A percentile compares a stretch with the other conserved stretches of the same genome.
These are phyloP conservation scores for Phoeniculus purpureus DNA, from an alignment of 2,797 vertebrate genomes.

Conservation along the genomic window DNA sequence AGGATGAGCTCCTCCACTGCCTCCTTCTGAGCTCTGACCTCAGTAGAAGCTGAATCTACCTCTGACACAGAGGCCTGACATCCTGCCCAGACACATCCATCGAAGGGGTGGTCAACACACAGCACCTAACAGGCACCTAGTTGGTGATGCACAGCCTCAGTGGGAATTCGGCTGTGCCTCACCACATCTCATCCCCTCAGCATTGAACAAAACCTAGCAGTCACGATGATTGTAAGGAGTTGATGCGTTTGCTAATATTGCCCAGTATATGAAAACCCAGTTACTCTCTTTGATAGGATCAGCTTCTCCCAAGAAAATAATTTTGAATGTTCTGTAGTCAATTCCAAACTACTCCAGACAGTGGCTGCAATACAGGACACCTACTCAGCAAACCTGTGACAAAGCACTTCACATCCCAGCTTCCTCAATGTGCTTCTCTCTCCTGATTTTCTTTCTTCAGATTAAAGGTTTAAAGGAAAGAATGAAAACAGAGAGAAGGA, in stretches of 20 bases:
- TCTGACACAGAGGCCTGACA: rapidly evolving
- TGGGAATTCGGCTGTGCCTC: not conserved
- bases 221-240: not conserved
- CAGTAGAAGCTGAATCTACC: not conserved
- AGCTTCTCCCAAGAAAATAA: not conserved
- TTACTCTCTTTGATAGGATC: not conserved
- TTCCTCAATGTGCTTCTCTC: not conserved
- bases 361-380: not conserved
- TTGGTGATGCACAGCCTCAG: not conserved
- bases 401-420: not conserved
- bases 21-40: not conserved
- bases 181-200: not conserved
- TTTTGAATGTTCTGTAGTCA: not conserved
- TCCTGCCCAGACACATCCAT: rapidly evolving
- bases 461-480: not conserved
- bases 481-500: not conserved
- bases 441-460: not conserved
- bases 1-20: not conserved
- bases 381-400: not conserved
- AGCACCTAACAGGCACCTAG: rapidly evolving
- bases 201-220: not conserved
- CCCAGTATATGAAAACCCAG: not conserved
- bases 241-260: not conserved
- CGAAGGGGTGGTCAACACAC: rapidly evolving
- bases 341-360: not conserved